phyloP scores from a whole-genome alignment of 2,113 vertebrate species.

The Recurvirostra avosetta region DNA sequence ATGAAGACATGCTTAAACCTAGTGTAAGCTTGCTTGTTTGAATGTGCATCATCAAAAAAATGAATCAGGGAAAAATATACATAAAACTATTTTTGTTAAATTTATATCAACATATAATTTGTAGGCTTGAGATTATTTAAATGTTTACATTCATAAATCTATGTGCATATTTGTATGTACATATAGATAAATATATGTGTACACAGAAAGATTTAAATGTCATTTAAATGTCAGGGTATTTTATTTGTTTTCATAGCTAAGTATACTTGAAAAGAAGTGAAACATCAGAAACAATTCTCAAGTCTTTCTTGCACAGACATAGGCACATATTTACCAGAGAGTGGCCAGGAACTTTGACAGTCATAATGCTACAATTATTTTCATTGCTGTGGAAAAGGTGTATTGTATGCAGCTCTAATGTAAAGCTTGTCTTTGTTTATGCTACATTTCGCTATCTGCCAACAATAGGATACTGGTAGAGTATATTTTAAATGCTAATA shows the following conservation, averaged over 20 bases:
- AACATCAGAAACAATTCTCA: neutral
- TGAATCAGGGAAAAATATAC: neutral
- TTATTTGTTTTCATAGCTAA: neutral
- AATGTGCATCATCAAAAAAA: neutral
- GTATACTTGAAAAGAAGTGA: neutral
- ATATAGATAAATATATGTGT: neutral
- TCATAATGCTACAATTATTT: constrained; percentile 53
- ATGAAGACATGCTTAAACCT: neutral
- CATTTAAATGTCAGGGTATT: neutral
- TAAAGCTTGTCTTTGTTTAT: constrained; percentile 61
- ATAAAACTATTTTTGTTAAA: constrained; percentile 1
- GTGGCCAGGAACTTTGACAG: constrained; percentile 59
- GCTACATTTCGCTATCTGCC: constrained; percentile 51
- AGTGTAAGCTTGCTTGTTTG: neutral
- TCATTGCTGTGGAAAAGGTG: constrained; percentile 57
- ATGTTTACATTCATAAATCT: neutral
- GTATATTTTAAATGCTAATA: constrained; percentile 48
- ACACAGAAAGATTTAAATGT: neutral
- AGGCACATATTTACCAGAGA: constrained; percentile 38
- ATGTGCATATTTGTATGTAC: neutral
- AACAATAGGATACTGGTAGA: constrained; percentile 21
- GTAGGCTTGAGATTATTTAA: neutral
- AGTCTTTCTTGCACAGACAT: neutral
- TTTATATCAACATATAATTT: neutral
- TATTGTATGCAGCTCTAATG: constrained; percentile 26